These are phyloP conservation scores for Heliconius sara DNA, from an alignment of 2,888 invertebrate genomes.

Conservation along the genomic window DNA sequence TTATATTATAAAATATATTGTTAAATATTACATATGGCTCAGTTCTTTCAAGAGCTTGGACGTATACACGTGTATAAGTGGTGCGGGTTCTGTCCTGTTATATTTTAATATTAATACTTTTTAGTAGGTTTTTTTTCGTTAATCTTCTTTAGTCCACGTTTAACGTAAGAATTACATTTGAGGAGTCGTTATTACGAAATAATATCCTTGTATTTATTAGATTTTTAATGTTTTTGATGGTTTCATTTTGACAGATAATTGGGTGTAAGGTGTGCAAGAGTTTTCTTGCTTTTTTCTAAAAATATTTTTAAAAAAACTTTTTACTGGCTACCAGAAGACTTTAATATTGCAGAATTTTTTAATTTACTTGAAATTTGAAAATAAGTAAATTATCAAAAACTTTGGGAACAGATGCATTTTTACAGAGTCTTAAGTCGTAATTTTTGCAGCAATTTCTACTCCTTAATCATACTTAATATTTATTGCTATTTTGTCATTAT, in stretches of 20 bases:
- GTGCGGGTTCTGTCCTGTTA: background rate
- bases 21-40: background rate
- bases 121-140: too few relatives aligned
- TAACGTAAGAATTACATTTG: too few relatives aligned
- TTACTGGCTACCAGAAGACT: too few relatives aligned
- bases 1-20: too few relatives aligned
- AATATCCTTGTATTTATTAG: too few relatives aligned
- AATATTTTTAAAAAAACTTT: too few relatives aligned
- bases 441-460: background rate
- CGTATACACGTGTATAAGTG: background rate
- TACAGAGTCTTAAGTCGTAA: background rate
- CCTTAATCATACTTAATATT: background rate
- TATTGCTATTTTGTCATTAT: background rate
- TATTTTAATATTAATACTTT: background rate
- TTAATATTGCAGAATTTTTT: background rate
- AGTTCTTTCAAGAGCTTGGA: background rate
- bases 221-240: too few relatives aligned
- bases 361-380: background rate
- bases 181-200: too few relatives aligned
- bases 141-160: too few relatives aligned
- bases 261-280: too few relatives aligned
- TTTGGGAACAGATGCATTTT: background rate
- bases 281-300: too few relatives aligned
- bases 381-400: background rate
- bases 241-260: too few relatives aligned